Percentiles rank a stretch among this genome's conserved stretches.
These are phyloP conservation scores for Linnaemya vulpina DNA, from an alignment of 2,888 invertebrate genomes.

Conservation along the genomic window DNA sequence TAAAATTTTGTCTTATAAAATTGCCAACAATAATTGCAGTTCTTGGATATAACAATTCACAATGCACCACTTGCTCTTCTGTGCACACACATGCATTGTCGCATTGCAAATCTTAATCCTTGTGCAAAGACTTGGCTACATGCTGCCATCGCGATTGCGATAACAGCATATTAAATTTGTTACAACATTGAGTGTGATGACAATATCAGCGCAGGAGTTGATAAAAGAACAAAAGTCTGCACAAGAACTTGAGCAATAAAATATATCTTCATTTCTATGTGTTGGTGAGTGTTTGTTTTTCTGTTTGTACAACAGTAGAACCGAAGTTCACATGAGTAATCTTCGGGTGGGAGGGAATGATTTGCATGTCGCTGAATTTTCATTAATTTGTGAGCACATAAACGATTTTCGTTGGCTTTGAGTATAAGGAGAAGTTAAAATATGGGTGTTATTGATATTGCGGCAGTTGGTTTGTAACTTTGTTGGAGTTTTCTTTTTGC, in stretches of 20 bases:
- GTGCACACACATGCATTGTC: background rate
- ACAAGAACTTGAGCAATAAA: background rate
- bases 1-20: background rate
- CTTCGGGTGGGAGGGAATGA: background rate
- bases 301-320: conserved; percentile 11
- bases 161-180: conserved; percentile 50
- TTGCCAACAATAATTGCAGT: background rate
- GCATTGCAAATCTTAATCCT: conserved; percentile 21
- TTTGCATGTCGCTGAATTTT: background rate
- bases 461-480: background rate
- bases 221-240: background rate
- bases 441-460: background rate
- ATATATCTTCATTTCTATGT: background rate
- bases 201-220: conserved; percentile 42
- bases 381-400: background rate
- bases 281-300: background rate
- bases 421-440: background rate
- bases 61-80: too few species aligned
- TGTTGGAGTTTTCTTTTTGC: background rate
- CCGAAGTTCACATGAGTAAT: background rate
- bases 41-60: background rate
- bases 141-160: conserved; percentile 40
- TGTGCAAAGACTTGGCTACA: conserved; percentile 35
- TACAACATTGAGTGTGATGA: conserved; percentile 30
- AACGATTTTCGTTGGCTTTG: background rate